Base-by-base conservation (phyloP, 2,797 vertebrate species). In the Danio choprae region DNA sequence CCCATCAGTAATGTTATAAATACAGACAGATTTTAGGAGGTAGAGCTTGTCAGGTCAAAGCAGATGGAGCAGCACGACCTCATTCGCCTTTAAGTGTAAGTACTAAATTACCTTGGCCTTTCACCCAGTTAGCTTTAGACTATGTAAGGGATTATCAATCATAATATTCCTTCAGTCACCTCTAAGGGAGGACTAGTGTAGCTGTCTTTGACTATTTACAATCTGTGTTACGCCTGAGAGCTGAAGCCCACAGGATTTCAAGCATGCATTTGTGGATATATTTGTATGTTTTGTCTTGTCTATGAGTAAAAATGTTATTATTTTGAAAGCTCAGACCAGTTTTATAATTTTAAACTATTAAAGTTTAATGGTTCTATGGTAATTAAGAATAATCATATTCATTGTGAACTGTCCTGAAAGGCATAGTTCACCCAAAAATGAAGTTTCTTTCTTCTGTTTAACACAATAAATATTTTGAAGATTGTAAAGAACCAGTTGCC, bases 101-200 rank as follows among this genome's bases (percentile, higher is more conserved):
- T 84, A 86, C 87, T 88, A 90, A 92, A 90, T 89, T 78, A 87
- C 84, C 90, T 83, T 90, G 87, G 87, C 87, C 90, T 91, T 84
- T 86, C 59, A 90, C 85, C 88, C 81, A 68, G 82, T 81, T 86
- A 90, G 77, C 67, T 77, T 87, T 86, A 91, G 91, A 93, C 93
- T 92, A 92, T 90, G 88, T 83, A 74, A 73, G 82, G 85, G 85
- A 89, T 92, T 90, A 91, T 90, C 84, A 85, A 62, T 84, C 88
- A 86, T 87, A 89, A 91, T 79, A 81, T 84, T 84, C 55, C 80
- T 41, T 81, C 56, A 74, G 79, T 48, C 51, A 58, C 53, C 41
- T 59, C 6, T 62, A 16, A 46, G 60, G 60, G 59, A 74, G 77
- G 48, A 74, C 69, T 60, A 38, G 46, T n/a, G 59, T 50, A 80